A percentile compares a stretch with the other conserved stretches of the same genome.
Conservation (phyloP, 2,113 vertebrate species). For the Bostrychus sinensis region DNA sequence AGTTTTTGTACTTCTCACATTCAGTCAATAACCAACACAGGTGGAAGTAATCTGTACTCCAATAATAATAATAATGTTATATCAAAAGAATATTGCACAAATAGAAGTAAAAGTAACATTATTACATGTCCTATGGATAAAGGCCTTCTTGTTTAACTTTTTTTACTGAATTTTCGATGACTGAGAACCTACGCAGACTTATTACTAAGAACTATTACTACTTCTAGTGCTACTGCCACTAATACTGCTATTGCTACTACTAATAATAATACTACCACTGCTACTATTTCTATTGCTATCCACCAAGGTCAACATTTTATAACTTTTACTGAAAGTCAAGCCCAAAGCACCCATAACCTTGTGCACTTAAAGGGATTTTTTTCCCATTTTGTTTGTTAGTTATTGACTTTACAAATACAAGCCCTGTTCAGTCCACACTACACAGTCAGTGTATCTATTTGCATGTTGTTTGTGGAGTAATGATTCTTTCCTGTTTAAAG, state of each 20-base stretch:
- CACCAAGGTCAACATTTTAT: too few species aligned
- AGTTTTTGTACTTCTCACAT: constrained; percentile 10
- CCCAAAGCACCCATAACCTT: too few species aligned
- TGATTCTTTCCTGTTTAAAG: constrained; percentile 76
- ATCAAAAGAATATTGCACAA: not conserved
- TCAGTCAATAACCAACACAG: not conserved
- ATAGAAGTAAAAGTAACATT: not conserved
- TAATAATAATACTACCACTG: not conserved
- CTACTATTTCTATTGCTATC: too few species aligned
- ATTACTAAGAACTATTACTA: too few species aligned
- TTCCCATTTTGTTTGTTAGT: too few species aligned
- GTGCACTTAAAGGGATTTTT: not conserved
- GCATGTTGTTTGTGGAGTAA: constrained; percentile 60
- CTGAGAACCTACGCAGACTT: too few species aligned
- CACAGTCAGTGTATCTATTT: constrained; percentile 3
- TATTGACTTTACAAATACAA: too few species aligned
- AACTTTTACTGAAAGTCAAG: too few species aligned
- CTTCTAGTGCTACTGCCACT: not conserved
- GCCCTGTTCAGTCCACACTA: too few species aligned
- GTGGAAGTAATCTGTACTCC: not conserved
- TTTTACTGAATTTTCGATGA: too few species aligned
- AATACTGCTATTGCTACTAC: not conserved
- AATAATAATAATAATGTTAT: not conserved
- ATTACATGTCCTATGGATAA: too few species aligned
- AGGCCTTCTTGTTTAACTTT: too few species aligned